phyloP scores from a whole-genome alignment of 2,113 vertebrate genomes.

The Ciconia stormi region DNA sequence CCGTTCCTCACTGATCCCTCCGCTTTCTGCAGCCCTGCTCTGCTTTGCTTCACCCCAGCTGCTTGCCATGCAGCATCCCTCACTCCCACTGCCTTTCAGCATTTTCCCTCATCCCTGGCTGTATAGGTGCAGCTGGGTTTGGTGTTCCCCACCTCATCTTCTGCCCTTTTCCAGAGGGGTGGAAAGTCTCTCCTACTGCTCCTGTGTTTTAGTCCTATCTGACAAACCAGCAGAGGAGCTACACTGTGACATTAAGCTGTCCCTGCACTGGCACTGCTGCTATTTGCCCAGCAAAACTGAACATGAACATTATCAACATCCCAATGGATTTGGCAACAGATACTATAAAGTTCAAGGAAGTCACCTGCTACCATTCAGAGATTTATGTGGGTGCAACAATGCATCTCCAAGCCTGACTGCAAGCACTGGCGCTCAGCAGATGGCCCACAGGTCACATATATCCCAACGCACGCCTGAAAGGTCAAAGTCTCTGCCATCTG shows the following conservation, averaged over 20 bases:
- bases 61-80: neutral
- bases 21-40: neutral
- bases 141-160: neutral
- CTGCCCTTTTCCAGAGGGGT: neutral
- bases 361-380: neutral
- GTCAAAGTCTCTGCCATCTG: neutral
- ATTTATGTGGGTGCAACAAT: neutral
- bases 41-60: neutral
- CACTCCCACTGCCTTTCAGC: neutral
- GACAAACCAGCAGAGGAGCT: neutral
- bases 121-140: neutral
- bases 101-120: neutral
- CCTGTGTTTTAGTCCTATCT: neutral
- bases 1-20: neutral
- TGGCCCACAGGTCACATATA: neutral
- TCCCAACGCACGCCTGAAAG: fast-evolving
- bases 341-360: neutral
- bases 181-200: neutral
- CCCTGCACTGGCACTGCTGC: neutral
- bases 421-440: neutral
- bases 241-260: neutral
- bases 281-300: neutral
- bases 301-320: neutral
- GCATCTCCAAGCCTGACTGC: neutral
- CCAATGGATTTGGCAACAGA: neutral